These are phyloP conservation scores for Pentalonia nigronervosa DNA, from an alignment of 1,140 invertebrate genomes.

Conservation along the genomic window DNA sequence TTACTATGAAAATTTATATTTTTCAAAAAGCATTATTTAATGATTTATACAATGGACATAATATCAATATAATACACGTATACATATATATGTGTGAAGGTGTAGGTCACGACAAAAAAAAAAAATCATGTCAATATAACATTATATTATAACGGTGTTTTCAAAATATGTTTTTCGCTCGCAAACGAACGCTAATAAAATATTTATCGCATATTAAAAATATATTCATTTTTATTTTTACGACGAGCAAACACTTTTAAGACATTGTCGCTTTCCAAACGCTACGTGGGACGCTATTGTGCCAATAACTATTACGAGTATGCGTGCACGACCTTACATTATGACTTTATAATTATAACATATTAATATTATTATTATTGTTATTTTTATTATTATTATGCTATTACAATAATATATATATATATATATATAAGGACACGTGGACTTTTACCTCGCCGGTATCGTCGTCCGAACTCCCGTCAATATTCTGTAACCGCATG, in stretches of 20 bases:
- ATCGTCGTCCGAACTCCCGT: neutral
- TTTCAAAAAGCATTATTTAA: neutral
- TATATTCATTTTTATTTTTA: constrained; percentile 7
- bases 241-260: constrained; percentile 13
- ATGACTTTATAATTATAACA: neutral
- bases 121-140: neutral
- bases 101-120: neutral
- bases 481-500: neutral
- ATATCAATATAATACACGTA: neutral
- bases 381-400: neutral
- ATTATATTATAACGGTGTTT: neutral
- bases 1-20: neutral
- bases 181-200: neutral
- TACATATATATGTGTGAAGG: neutral
- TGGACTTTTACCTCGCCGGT: neutral
- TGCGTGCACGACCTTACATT: neutral
- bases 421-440: neutral
- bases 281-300: constrained; percentile 1
- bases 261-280: constrained; percentile 12
- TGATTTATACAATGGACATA: neutral
- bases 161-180: neutral
- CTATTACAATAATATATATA: neutral
- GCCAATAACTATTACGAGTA: neutral
- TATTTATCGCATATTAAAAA: constrained; percentile 16
- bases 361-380: neutral